phyloP scores from a whole-genome alignment of 2,888 invertebrate species.

The Xestoiulus laeticollis region DNA sequence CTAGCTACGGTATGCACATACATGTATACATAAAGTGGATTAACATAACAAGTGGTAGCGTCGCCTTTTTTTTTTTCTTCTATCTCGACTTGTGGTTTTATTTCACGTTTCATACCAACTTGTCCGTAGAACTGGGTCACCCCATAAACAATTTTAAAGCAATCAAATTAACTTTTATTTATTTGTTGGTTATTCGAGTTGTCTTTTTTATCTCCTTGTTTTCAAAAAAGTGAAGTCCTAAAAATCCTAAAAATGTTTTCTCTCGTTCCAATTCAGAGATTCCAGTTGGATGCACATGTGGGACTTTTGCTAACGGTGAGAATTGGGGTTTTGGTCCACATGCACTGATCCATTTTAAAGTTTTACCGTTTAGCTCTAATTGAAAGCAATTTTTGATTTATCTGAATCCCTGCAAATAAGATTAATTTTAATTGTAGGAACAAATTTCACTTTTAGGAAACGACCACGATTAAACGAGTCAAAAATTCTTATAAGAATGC shows the following conservation, averaged over 20 bases:
- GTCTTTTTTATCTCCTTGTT: constrained; percentile 9
- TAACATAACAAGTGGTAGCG: background rate
- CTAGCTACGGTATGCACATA: background rate
- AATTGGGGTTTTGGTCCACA: background rate
- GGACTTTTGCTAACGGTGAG: background rate
- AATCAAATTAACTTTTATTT: background rate
- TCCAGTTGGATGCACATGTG: constrained; percentile 37
- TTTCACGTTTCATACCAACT: background rate
- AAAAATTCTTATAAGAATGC: background rate
- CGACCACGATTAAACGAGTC: too few species aligned
- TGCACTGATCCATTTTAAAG: background rate
- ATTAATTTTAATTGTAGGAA: too few species aligned
- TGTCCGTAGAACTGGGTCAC: background rate
- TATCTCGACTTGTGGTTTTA: background rate
- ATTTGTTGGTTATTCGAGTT: background rate
- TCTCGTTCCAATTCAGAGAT: background rate
- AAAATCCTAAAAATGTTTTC: background rate
- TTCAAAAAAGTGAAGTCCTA: background rate
- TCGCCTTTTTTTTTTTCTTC: background rate
- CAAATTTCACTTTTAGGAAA: too few species aligned
- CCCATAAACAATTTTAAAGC: background rate
- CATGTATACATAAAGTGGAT: background rate
- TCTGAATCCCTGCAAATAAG: background rate
- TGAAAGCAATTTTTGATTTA: background rate
- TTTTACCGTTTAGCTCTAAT: background rate